Evolutionary conservation across 2,113 vertebrate species (phyloP).

Genomic region (Larimichthys crocea): DNA sequence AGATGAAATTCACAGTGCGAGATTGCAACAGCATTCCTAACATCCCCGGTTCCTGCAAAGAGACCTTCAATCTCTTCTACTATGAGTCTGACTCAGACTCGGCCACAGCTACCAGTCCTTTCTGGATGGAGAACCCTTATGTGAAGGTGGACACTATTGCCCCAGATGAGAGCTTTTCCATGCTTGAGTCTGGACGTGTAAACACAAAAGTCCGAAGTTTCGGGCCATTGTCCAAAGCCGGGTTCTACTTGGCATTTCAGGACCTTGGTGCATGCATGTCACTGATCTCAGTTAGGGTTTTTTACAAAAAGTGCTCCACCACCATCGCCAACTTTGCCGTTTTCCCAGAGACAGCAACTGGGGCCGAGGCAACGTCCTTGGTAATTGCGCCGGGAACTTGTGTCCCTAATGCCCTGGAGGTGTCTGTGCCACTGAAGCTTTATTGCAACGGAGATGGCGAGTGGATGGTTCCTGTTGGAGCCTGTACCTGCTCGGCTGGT

Average conservation of each 20-base stretch:
- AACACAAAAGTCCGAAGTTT: constrained; percentile 98
- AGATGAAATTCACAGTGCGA: constrained; percentile 96
- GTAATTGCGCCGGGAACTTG: constrained; percentile 97
- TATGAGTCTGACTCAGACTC: constrained; percentile 95
- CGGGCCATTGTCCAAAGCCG: constrained; percentile 95
- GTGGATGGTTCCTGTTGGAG: constrained; percentile 98
- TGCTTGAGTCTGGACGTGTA: constrained; percentile 91
- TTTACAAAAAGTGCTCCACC: constrained; percentile 98
- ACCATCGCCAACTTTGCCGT: constrained; percentile 95
- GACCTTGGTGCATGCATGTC: constrained; percentile 98
- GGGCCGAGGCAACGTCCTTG: constrained; percentile 95
- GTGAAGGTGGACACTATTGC: constrained; percentile 99
- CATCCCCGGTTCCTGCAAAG: constrained; percentile 97
- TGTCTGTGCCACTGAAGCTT: constrained; percentile 96
- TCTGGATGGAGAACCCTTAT: constrained; percentile 99
- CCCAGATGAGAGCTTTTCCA: constrained; percentile 95
- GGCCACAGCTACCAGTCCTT: constrained; percentile 94
- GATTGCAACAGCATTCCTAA: constrained; percentile 99
- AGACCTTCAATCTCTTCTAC: constrained; percentile 99
- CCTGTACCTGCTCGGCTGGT: constrained; percentile 93
- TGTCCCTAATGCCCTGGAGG: constrained; percentile 92
- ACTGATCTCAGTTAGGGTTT: constrained; percentile 95
- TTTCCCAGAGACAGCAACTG: constrained; percentile 97
- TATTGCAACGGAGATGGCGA: constrained; percentile 98
- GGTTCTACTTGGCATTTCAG: constrained; percentile 99